Evolutionary conservation across 2,888 invertebrate genomes (phyloP).

Genomic region (Patella pellucida): DNA sequence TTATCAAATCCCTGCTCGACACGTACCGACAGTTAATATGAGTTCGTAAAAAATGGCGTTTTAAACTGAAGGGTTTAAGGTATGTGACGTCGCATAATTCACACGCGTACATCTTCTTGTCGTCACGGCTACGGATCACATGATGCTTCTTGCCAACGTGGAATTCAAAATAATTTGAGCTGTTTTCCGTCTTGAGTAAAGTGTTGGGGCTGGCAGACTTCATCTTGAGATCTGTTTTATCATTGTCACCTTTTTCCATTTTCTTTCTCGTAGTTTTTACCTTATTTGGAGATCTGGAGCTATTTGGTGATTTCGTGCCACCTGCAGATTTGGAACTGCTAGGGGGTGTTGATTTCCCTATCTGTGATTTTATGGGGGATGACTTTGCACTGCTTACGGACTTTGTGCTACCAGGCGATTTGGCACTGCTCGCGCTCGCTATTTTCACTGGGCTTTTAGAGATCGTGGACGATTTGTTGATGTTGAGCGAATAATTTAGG

Average conservation of each 20-base stretch:
- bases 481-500: too few relatives aligned
- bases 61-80: constrained; percentile 73
- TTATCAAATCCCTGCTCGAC: constrained; percentile 70
- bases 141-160: neutral
- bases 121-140: constrained; percentile 37
- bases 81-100: constrained; percentile 73
- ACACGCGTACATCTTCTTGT: constrained; percentile 73
- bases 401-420: too few relatives aligned
- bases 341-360: too few relatives aligned
- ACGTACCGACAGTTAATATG: constrained; percentile 73
- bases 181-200: neutral
- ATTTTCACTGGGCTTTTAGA: too few relatives aligned
- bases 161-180: neutral
- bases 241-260: neutral
- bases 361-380: too few relatives aligned
- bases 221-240: neutral
- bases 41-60: constrained; percentile 73
- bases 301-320: too few relatives aligned
- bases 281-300: too few relatives aligned
- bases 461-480: too few relatives aligned
- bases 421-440: too few relatives aligned
- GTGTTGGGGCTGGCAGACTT: neutral
- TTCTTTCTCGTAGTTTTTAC: neutral
- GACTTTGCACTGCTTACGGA: too few relatives aligned
- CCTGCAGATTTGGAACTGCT: too few relatives aligned